These are phyloP conservation scores for Malachius bipustulatus DNA, from an alignment of 2,888 invertebrate genomes.

Conservation along the genomic window DNA sequence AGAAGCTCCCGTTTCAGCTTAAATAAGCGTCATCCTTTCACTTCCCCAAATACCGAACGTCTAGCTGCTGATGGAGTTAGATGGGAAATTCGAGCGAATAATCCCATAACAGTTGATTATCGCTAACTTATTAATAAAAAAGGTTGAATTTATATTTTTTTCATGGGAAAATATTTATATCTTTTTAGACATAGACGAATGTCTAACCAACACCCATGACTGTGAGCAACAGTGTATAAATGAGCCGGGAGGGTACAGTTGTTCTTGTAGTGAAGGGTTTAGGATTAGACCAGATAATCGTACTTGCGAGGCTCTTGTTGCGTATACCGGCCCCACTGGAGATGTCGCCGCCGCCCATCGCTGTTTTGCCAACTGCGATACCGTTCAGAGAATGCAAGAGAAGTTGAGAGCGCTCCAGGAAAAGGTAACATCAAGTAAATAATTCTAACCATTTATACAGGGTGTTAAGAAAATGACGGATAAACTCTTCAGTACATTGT, in stretches of 20 bases:
- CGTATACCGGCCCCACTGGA: conserved; percentile 11
- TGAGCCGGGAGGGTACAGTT: conserved; percentile 46
- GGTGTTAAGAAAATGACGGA: too few species aligned
- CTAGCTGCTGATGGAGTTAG: too few species aligned
- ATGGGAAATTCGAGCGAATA: too few species aligned
- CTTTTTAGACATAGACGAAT: conserved; percentile 45
- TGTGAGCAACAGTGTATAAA: conserved; percentile 55
- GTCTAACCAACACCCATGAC: conserved; percentile 44
- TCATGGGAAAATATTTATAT: too few species aligned
- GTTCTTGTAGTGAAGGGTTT: conserved; percentile 46
- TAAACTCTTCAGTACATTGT: too few species aligned
- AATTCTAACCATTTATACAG: too few species aligned
- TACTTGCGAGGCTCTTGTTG: conserved; percentile 38
- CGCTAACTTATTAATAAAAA: too few species aligned
- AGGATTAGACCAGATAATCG: conserved; percentile 44
- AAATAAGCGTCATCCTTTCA: too few species aligned
- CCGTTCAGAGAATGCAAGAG: conserved; percentile 45
- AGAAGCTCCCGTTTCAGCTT: too few species aligned
- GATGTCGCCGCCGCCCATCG: conserved; percentile 38
- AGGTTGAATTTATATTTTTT: too few species aligned
- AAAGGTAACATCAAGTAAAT: conserved; percentile 27
- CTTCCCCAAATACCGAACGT: too few species aligned
- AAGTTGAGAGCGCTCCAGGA: conserved; percentile 44
- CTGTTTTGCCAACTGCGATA: conserved; percentile 53
- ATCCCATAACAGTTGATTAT: too few species aligned